Evolutionary conservation across 2,113 vertebrate genomes (phyloP), one percentile per base, ranked within the genome.

Genomic region (Philantomba maxwellii): DNA sequence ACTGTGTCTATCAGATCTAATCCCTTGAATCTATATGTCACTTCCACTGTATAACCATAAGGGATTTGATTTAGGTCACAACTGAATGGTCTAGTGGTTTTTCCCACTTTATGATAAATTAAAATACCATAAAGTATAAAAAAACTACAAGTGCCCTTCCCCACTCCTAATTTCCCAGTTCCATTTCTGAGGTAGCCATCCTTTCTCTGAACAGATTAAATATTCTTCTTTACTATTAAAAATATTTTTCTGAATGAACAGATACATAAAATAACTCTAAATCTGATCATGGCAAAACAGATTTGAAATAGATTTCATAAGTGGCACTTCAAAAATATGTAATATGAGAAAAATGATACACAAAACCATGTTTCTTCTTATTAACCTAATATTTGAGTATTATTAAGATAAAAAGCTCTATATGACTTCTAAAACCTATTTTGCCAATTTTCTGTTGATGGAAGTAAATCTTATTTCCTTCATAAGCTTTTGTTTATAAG

Each of bases 241-340:
- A 91, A 11, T 45, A 96, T 25, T 94, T 88, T 53, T 83, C 70
- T 85, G 80, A 92, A 64, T 93, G 36, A 93, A 77, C 6, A 91
- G 9, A 64, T 75, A 45, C 28, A 10, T 47, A 92, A 96, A 94
- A 33, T 58, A 94, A 77, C 39, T 96, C 75, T 39, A 93, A 39
- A 91, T 93, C 8, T 78, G 51, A 73, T 87, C 39, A 82, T 2
- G 77, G 53, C 11, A 89, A 93, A 83, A 93, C 21, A 88, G 2
- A 82, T 81, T 90, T 80, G 19, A 94, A 95, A 91, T 6, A n/a
- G 15, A 93, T 49, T 85, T 94, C 86, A 90, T 87, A 83, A 97
- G 73, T 75, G 28, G 70, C 33, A 87, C 4, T 86, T 53, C 25
- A 49, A 89, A 96, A 95, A 60, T 57, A 78, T 43, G 1, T 73